phyloP scores from a whole-genome alignment of 2,888 invertebrate genomes.

The Tillus elongatus region DNA sequence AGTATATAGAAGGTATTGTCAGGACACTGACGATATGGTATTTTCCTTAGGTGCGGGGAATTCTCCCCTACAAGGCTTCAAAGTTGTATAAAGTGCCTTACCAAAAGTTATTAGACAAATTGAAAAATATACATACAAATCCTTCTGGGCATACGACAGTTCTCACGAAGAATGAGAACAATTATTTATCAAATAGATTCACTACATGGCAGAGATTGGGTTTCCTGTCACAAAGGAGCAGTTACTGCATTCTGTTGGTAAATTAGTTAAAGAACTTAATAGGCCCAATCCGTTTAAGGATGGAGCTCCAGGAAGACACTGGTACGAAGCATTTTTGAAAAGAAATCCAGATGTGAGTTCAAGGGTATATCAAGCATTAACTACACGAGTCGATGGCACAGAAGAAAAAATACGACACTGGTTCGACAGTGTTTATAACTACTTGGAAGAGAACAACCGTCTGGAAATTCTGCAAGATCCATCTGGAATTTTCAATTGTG shows the following conservation, averaged over 20 bases:
- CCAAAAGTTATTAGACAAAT: too few relatives aligned
- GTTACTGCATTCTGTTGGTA: not conserved
- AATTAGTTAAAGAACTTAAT: not conserved
- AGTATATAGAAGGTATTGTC: too few relatives aligned
- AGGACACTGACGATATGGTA: too few relatives aligned
- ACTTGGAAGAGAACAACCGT: not conserved
- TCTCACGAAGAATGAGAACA: too few relatives aligned
- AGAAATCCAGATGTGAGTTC: constrained; percentile 8
- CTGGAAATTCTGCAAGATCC: not conserved
- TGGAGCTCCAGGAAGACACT: constrained; percentile 12
- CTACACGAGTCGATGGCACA: not conserved
- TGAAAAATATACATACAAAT: too few relatives aligned
- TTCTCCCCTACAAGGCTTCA: too few relatives aligned
- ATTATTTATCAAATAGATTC: not conserved
- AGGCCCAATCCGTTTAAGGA: constrained; percentile 13
- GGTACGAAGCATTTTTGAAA: constrained; percentile 14
- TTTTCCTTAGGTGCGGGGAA: too few relatives aligned
- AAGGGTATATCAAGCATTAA: not conserved
- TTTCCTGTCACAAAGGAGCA: constrained; percentile 1
- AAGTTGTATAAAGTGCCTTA: too few relatives aligned
- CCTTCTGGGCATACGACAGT: too few relatives aligned
- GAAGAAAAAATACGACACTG: not conserved
- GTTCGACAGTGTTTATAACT: not conserved
- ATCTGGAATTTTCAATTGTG: not conserved
- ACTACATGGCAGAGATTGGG: not conserved